Percentiles rank a stretch among this genome's conserved stretches.
These are phyloP conservation scores for Lipophrys pholis DNA, from an alignment of 2,113 vertebrate species.

Conservation along the genomic window DNA sequence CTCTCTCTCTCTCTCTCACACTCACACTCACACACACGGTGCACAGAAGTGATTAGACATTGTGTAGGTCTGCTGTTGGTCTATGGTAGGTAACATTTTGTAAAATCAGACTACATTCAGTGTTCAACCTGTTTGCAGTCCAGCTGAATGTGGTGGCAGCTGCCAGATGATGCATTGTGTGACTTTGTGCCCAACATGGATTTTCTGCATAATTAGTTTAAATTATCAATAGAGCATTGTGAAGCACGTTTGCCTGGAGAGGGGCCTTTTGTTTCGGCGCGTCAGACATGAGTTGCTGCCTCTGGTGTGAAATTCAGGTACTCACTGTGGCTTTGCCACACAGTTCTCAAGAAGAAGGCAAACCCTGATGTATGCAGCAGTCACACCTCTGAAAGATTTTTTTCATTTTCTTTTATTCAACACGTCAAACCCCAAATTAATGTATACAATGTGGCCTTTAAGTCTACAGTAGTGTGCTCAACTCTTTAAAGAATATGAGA, in stretches of 20 bases:
- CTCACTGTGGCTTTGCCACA: neutral
- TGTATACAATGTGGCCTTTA: constrained; percentile 3
- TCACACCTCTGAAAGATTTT: neutral
- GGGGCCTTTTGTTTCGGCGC: neutral
- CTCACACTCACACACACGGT: too few relatives aligned
- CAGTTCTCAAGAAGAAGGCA: neutral
- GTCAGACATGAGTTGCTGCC: neutral
- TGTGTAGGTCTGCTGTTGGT: constrained; percentile 33
- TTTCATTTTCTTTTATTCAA: constrained; percentile 1
- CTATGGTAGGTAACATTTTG: constrained; percentile 41
- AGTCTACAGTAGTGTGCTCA: neutral
- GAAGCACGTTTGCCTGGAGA: neutral
- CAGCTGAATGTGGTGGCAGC: constrained; percentile 20
- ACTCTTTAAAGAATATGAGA: neutral
- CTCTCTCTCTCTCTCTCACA: constrained; percentile 9
- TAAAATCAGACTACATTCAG: constrained; percentile 44
- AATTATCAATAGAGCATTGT: constrained; percentile 13
- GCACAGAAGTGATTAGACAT: constrained; percentile 54
- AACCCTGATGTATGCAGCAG: too few relatives aligned
- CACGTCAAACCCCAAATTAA: neutral
- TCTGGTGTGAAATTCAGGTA: neutral
- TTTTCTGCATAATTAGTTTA: constrained; percentile 2
- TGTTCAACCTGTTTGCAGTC: constrained; percentile 4
- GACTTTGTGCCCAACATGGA: neutral
- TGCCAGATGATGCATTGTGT: constrained; percentile 29